A percentile compares a stretch with the other conserved stretches of the same genome.
Evolutionary conservation across 1,140 invertebrate species (phyloP).

Genomic region (Calephelis nemesis): DNA sequence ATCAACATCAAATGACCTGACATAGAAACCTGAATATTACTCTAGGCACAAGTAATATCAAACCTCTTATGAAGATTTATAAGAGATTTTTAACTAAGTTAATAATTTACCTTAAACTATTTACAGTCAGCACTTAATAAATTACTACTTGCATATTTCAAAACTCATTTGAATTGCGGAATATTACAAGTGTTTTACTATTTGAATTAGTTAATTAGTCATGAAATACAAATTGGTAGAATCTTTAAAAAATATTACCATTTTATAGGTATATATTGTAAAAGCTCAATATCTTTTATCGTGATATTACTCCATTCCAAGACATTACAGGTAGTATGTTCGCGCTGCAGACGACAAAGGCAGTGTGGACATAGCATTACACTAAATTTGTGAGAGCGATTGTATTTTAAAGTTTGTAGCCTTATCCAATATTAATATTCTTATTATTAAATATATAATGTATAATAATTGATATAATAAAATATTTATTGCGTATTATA

Average conservation of each 20-base stretch:
- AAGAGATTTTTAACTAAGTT: no score
- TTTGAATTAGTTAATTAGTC: slow-evolving; percentile 9
- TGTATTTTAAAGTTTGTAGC: slow-evolving; percentile 58
- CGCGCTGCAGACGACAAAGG: neutral
- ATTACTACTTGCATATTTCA: neutral
- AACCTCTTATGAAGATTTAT: no score
- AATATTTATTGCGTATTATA: slow-evolving; percentile 67
- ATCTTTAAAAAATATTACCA: slow-evolving; percentile 2
- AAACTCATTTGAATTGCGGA: neutral
- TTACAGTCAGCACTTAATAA: neutral
- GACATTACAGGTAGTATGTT: neutral
- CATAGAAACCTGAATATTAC: no score
- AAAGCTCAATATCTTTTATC: slow-evolving; percentile 11
- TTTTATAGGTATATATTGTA: slow-evolving; percentile 8
- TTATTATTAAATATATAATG: slow-evolving; percentile 61
- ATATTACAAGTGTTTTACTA: slow-evolving; percentile 3
- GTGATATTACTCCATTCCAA: slow-evolving; percentile 14
- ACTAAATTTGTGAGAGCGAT: slow-evolving; percentile 60
- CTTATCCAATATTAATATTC: slow-evolving; percentile 60
- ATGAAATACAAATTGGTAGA: slow-evolving; percentile 6
- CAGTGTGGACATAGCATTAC: slow-evolving; percentile 26
- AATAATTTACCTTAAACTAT: no score
- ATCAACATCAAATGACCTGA: no score
- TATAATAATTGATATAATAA: slow-evolving; percentile 68
- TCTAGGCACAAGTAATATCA: no score